phyloP scores from a whole-genome alignment of 2,113 vertebrate species.

The Himantopus leucocephalus region DNA sequence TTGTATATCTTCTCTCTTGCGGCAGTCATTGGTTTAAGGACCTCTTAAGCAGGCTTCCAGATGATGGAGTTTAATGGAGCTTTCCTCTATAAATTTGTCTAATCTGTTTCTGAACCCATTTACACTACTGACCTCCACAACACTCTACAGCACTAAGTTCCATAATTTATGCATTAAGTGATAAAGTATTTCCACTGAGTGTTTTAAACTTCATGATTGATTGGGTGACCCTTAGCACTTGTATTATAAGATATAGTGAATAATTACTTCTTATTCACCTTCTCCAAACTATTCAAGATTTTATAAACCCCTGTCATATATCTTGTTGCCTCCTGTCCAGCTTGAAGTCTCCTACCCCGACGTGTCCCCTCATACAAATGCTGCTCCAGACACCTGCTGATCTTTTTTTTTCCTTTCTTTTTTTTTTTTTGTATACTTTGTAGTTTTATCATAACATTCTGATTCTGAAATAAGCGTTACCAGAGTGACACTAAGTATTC shows the following conservation, averaged over 20 bases:
- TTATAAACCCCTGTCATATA: not conserved
- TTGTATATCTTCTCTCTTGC: not conserved
- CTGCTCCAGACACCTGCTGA: not conserved
- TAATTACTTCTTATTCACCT: not conserved
- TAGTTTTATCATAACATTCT: not conserved
- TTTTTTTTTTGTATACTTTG: not conserved
- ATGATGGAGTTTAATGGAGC: not conserved
- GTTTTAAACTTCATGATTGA: not conserved
- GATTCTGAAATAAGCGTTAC: not conserved
- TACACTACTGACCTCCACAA: not conserved
- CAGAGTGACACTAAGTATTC: not conserved
- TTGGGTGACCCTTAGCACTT: not conserved
- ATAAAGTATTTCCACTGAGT: not conserved
- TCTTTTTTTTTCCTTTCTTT: not conserved
- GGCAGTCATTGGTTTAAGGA: not conserved
- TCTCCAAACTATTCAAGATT: not conserved
- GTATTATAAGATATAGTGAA: not conserved
- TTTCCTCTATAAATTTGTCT: not conserved
- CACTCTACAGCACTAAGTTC: not conserved
- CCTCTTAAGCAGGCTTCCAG: not conserved
- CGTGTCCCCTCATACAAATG: not conserved
- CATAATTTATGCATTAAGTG: slow-evolving; percentile 2
- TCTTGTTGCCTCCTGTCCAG: not conserved
- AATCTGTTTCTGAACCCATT: slow-evolving; percentile 2
- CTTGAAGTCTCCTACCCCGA: not conserved